Evolutionary conservation across 2,797 vertebrate genomes (phyloP).

Genomic region (Diplodus sargus): DNA sequence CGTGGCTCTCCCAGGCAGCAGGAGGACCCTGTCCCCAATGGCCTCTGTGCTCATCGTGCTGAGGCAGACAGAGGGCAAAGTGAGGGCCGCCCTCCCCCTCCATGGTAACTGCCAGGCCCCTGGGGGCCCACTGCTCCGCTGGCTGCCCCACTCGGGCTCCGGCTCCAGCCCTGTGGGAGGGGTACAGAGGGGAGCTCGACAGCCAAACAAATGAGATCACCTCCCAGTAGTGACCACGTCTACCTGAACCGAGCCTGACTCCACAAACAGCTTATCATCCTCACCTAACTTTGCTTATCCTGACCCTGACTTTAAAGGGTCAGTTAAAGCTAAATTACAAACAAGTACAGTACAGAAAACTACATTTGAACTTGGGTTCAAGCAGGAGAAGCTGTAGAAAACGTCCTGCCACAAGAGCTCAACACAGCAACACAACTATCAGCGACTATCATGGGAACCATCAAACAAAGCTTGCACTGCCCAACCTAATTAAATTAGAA

Average conservation of each 20-base stretch:
- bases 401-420: background rate
- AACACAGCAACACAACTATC: background rate
- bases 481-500: background rate
- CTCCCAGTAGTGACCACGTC: conserved; percentile 33
- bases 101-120: conserved; percentile 65
- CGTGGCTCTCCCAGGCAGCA: conserved; percentile 39
- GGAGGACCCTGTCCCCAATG: conserved; percentile 50
- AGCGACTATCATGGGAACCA: background rate
- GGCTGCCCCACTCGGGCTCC: conserved; percentile 48
- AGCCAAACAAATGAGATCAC: conserved; percentile 77
- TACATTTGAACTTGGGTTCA: background rate
- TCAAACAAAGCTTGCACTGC: background rate
- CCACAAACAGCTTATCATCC: conserved; percentile 2
- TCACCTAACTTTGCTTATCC: background rate
- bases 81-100: conserved; percentile 32
- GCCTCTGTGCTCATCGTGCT: conserved; percentile 40
- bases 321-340: conserved; percentile 6
- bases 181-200: conserved; percentile 35
- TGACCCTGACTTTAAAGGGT: conserved; percentile 24
- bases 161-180: conserved; percentile 47
- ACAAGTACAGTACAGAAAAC: background rate
- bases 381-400: background rate
- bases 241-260: conserved; percentile 17
- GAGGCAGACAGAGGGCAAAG: conserved; percentile 52
- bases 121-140: conserved; percentile 50